Evolutionary conservation across 2,888 invertebrate species (phyloP).

Genomic region (Idaea aversata): DNA sequence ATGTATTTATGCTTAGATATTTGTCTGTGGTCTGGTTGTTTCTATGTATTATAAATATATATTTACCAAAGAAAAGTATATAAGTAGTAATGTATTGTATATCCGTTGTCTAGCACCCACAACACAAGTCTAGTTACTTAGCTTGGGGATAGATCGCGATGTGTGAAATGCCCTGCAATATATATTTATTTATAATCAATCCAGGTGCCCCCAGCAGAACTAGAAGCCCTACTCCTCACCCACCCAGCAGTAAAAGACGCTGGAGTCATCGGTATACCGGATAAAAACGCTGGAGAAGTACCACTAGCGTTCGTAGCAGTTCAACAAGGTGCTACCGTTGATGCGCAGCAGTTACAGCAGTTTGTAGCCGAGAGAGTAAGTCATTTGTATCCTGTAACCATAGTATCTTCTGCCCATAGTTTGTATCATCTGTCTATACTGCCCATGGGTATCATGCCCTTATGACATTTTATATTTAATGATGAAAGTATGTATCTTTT

Average conservation of each 20-base stretch:
- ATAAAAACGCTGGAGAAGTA: conserved; percentile 85
- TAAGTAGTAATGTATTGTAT: no score
- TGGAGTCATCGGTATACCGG: conserved; percentile 89
- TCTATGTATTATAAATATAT: no score
- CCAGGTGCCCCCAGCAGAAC: conserved; percentile 90
- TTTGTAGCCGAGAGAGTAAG: conserved; percentile 78
- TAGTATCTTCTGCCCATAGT: neutral
- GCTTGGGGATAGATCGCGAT: no score
- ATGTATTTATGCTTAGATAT: no score
- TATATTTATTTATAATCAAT: neutral
- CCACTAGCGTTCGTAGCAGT: conserved; percentile 87
- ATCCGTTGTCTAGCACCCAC: no score
- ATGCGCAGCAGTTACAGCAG: conserved; percentile 77
- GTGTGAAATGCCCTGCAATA: neutral
- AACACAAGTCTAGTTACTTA: no score
- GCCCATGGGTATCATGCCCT: neutral
- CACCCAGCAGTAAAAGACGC: conserved; percentile 87
- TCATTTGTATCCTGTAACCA: neutral
- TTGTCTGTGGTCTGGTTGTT: no score
- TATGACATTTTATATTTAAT: no score
- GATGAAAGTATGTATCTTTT: no score
- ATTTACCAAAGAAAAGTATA: no score
- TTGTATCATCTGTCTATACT: neutral
- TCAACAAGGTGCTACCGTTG: conserved; percentile 71
- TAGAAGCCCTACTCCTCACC: conserved; percentile 88